phyloP scores from a whole-genome alignment of 2,888 invertebrate species.

The Zaprionus bogoriensis region DNA sequence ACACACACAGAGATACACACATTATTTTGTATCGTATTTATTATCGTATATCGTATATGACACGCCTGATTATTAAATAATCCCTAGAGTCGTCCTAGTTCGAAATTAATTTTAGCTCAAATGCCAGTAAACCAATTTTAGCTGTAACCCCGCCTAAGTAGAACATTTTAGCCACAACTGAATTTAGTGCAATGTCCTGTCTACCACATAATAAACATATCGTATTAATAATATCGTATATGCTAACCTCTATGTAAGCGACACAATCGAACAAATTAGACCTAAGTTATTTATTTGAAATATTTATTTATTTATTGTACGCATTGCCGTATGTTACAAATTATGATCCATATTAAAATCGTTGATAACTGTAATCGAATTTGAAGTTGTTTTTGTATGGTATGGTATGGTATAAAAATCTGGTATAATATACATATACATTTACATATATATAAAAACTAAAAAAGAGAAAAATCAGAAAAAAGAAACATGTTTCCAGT shows the following conservation, averaged over 20 bases:
- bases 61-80: slow-evolving; percentile 76
- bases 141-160: slow-evolving; percentile 61
- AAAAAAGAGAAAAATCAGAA: too few relatives aligned
- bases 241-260: not conserved
- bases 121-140: slow-evolving; percentile 69
- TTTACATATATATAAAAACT: too few relatives aligned
- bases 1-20: too few relatives aligned
- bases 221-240: not conserved
- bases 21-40: slow-evolving; percentile 25
- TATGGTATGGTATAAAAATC: too few relatives aligned
- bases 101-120: slow-evolving; percentile 70
- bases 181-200: slow-evolving; percentile 64
- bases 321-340: slow-evolving; percentile 45
- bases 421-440: too few relatives aligned
- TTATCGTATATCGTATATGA: slow-evolving; percentile 37
- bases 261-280: slow-evolving; percentile 32
- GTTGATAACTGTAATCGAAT: slow-evolving; percentile 12
- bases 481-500: too few relatives aligned
- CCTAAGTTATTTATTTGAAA: slow-evolving; percentile 66
- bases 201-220: slow-evolving; percentile 27
- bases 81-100: slow-evolving; percentile 65
- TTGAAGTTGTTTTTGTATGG: not conserved
- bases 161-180: slow-evolving; percentile 49
- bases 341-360: slow-evolving; percentile 47
- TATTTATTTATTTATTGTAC: slow-evolving; percentile 70